These are phyloP conservation scores for Nyctibius grandis DNA, from an alignment of 2,797 vertebrate species.

Conservation along the genomic window DNA sequence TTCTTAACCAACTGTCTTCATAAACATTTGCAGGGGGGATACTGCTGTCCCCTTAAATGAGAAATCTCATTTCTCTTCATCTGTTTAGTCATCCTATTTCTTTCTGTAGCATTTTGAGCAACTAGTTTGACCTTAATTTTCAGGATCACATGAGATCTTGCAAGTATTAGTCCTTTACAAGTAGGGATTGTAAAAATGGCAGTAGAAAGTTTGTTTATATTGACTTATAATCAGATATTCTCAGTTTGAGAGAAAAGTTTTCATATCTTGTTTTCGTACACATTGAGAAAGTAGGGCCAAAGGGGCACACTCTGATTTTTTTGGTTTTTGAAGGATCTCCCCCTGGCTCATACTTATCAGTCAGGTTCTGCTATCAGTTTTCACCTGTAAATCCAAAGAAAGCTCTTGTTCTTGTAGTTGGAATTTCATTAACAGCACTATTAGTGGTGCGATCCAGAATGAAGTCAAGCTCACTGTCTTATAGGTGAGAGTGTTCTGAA, in stretches of 20 bases:
- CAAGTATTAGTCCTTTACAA: not conserved
- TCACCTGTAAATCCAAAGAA: not conserved
- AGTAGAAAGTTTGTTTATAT: not conserved
- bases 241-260: not conserved
- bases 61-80: not conserved
- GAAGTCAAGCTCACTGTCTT: not conserved
- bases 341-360: not conserved
- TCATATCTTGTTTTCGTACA: not conserved
- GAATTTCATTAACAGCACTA: not conserved
- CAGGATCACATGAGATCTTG: not conserved
- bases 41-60: not conserved
- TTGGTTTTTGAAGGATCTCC: not conserved
- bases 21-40: not conserved
- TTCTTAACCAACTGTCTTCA: conserved; percentile 38
- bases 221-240: not conserved
- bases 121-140: not conserved
- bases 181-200: not conserved
- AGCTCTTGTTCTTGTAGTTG: not conserved
- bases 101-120: not conserved
- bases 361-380: not conserved
- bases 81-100: not conserved
- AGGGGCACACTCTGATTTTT: not conserved
- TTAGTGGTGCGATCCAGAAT: not conserved
- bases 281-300: not conserved
- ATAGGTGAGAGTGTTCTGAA: not conserved